Percentiles rank a stretch among this genome's conserved stretches.
Conservation (phyloP, 2,113 vertebrate genomes). For the Laticauda colubrina region DNA sequence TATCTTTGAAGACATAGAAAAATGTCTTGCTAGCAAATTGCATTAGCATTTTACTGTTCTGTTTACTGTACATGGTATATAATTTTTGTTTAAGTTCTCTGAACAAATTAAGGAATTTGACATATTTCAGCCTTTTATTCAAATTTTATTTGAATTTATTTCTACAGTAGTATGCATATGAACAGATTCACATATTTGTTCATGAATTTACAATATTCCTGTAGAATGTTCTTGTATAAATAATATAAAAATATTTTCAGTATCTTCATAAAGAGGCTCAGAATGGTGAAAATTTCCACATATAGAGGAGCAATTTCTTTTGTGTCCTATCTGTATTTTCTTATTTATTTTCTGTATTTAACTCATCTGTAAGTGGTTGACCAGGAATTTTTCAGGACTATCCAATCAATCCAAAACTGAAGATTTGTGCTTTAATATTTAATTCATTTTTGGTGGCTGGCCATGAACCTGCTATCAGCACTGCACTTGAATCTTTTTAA, state of each 20-base stretch:
- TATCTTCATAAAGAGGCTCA: neutral
- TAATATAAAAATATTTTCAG: neutral
- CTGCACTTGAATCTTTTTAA: neutral
- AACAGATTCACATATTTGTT: neutral
- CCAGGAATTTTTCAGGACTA: neutral
- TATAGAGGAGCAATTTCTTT: neutral
- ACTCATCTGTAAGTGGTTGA: neutral
- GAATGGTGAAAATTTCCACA: neutral
- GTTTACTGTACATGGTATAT: neutral
- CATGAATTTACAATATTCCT: neutral
- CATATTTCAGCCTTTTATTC: neutral
- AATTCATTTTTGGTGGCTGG: neutral
- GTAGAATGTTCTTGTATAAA: neutral
- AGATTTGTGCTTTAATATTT: neutral
- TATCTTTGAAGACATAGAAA: neutral
- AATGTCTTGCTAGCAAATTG: neutral
- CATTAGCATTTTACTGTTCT: neutral
- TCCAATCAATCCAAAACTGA: neutral
- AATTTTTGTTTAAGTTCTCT: neutral
- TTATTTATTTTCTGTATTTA: neutral
- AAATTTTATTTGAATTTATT: neutral
- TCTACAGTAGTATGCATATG: neutral
- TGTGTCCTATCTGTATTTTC: neutral
- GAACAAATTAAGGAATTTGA: neutral
- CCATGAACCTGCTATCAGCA: neutral